Conservation (phyloP, 2,113 vertebrate species). For the Holacanthus passer region DNA sequence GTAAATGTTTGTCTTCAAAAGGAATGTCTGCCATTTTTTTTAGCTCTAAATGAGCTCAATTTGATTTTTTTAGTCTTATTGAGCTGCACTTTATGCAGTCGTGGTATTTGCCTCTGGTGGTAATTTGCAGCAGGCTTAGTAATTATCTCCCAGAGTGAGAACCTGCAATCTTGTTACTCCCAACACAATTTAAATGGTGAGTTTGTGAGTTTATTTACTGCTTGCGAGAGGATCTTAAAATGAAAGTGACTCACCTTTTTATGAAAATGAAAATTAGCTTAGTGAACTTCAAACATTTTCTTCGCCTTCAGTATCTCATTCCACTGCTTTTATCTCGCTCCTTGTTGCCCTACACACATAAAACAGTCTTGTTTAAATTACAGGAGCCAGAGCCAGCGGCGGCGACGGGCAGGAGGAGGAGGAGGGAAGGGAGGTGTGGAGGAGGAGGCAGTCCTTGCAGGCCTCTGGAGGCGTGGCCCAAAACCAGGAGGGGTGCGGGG, state of each 20-base stretch:
- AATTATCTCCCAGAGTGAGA: no score
- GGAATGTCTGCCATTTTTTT: not conserved
- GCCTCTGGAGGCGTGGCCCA: constrained; percentile 79
- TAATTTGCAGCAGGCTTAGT: no score
- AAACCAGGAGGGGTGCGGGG: constrained; percentile 76
- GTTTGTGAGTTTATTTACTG: no score
- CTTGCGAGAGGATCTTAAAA: not conserved
- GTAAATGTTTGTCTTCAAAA: not conserved
- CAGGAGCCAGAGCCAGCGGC: constrained; percentile 53
- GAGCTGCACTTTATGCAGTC: no score
- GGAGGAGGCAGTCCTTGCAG: constrained; percentile 87
- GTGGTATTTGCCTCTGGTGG: not conserved
- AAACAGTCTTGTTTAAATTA: not conserved
- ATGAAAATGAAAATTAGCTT: not conserved
- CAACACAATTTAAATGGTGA: no score
- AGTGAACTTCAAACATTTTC: no score
- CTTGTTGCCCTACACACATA: no score
- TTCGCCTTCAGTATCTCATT: no score
- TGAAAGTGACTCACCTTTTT: not conserved
- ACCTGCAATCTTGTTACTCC: no score
- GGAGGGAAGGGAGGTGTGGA: constrained; percentile 87
- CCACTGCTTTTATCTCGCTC: not conserved
- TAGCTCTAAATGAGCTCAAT: not conserved
- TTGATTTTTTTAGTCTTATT: no score
- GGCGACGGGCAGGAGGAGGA: constrained; percentile 52